Evolutionary conservation across 2,888 invertebrate species (phyloP).

Genomic region (Margaritifera margaritifera): DNA sequence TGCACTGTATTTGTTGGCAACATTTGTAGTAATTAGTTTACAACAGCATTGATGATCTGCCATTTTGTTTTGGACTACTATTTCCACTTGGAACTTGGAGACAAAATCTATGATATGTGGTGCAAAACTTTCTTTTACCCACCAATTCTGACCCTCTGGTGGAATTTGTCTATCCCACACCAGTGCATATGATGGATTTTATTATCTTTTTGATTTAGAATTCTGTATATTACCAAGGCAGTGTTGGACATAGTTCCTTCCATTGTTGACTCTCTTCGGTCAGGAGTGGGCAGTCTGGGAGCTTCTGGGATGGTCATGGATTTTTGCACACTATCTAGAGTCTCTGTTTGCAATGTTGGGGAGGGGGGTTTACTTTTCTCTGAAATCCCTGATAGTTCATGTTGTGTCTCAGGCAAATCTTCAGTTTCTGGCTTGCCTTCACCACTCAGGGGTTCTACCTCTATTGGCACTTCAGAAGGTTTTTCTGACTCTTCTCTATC

Average conservation of each 20-base stretch:
- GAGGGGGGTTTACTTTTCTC: constrained; percentile 31
- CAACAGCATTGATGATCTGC: no score
- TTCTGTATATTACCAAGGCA: constrained; percentile 47
- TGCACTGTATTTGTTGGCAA: no score
- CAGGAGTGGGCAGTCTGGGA: constrained; percentile 56
- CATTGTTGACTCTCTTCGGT: constrained; percentile 46
- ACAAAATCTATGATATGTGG: no score
- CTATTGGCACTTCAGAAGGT: neutral
- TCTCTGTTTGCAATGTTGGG: constrained; percentile 28
- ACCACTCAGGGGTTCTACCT: neutral
- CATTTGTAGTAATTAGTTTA: no score
- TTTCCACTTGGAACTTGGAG: no score
- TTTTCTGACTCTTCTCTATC: neutral
- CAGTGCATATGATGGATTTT: no score
- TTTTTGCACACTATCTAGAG: constrained; percentile 18
- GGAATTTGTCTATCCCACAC: no score
- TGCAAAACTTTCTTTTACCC: no score
- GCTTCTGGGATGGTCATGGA: constrained; percentile 45
- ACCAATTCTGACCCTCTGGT: no score
- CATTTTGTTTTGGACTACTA: no score
- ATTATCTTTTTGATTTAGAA: no score
- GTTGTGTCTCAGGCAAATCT: constrained; percentile 1
- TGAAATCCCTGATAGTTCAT: constrained; percentile 26
- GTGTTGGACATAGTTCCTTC: constrained; percentile 62
- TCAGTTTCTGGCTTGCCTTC: neutral